Base-by-base conservation (phyloP, 2,797 vertebrate genomes). In the Syngnathus rostellatus region DNA sequence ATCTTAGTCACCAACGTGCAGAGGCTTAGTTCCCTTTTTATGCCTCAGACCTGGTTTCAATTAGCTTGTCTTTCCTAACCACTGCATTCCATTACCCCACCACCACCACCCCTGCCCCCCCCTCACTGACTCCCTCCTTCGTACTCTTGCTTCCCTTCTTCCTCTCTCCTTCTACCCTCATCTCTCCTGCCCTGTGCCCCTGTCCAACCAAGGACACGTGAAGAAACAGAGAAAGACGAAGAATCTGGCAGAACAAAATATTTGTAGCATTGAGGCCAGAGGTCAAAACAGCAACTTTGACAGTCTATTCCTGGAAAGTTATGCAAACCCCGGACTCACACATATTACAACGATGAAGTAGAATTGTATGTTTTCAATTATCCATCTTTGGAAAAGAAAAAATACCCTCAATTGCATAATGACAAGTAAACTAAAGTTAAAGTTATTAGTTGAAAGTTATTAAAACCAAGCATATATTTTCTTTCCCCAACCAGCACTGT, bases 51-150 rank as follows among this genome's bases (percentile, higher is more conserved):
- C 91, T 93, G 92, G 88, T 90, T 92, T 90, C 90, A 93, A 93
- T 93, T 93, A 93, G 90, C 78, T 89, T 89, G 89, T 91, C 87
- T 92, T 92, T 92, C 92, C 91, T 92, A 94, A 93, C 93, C 91
- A 90, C 85, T 87, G 88, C 91, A 92, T 93, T 90, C 83, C 83
- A 90, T 88, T 84, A 85, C 88, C 86, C 89, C 86, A 79, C 85
- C 74, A 77, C 79, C 85, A 75, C 80, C 71, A 69, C 76, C 68
- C 78, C 74, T 70, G 63, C 86, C 80, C 83, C 65, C 65, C 73
- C 81, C 76, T 57, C 69, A 72, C 71, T 14, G 55, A 57, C 55
- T 63, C 86, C 80, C 83, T 65, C 74, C 80, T 76, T 54, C 71
- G 72, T 71, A 67, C 82, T 82, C 81, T 77, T 73, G 72, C 75